Evolutionary conservation across 1,140 invertebrate genomes (phyloP).

Genomic region (Nasonia giraulti): DNA sequence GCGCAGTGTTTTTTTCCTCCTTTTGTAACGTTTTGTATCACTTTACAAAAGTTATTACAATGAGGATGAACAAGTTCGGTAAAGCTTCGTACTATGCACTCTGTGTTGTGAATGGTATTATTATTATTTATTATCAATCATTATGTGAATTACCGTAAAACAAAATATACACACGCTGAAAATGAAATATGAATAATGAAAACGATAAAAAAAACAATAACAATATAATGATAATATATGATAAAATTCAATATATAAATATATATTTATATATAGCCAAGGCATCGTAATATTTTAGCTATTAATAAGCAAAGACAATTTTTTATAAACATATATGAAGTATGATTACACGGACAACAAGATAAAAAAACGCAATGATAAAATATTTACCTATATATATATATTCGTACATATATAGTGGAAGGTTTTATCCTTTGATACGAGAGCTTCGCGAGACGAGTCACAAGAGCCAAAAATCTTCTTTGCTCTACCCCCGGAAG

Average conservation of each 20-base stretch:
- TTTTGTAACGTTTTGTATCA: slow-evolving; percentile 52
- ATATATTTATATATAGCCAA: slow-evolving; percentile 72
- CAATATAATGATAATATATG: slow-evolving; percentile 62
- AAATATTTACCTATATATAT: slow-evolving; percentile 67
- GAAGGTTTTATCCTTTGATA: slow-evolving; percentile 62
- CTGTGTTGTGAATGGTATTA: slow-evolving; percentile 75
- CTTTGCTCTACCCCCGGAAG: slow-evolving; percentile 41
- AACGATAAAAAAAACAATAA: slow-evolving; percentile 62
- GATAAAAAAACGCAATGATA: slow-evolving; percentile 59
- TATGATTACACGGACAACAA: slow-evolving; percentile 60
- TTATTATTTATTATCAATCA: slow-evolving; percentile 54
- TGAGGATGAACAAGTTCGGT: slow-evolving; percentile 61
- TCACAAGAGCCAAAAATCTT: slow-evolving; percentile 23
- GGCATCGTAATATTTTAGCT: slow-evolving; percentile 73
- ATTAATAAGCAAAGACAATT: slow-evolving; percentile 72
- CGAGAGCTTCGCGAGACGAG: slow-evolving; percentile 53
- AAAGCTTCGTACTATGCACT: slow-evolving; percentile 74
- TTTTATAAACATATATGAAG: slow-evolving; percentile 71
- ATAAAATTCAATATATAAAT: slow-evolving; percentile 62
- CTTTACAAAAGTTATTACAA: slow-evolving; percentile 57
- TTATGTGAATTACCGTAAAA: slow-evolving; percentile 50
- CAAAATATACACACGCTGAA: slow-evolving; percentile 58
- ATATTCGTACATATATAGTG: slow-evolving; percentile 58
- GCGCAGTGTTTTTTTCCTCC: slow-evolving; percentile 57
- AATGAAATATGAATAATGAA: slow-evolving; percentile 39